A percentile compares a stretch with the other conserved stretches of the same genome.
Evolutionary conservation across 2,888 invertebrate species (phyloP).

Genomic region (Drosophila setosimentum): DNA sequence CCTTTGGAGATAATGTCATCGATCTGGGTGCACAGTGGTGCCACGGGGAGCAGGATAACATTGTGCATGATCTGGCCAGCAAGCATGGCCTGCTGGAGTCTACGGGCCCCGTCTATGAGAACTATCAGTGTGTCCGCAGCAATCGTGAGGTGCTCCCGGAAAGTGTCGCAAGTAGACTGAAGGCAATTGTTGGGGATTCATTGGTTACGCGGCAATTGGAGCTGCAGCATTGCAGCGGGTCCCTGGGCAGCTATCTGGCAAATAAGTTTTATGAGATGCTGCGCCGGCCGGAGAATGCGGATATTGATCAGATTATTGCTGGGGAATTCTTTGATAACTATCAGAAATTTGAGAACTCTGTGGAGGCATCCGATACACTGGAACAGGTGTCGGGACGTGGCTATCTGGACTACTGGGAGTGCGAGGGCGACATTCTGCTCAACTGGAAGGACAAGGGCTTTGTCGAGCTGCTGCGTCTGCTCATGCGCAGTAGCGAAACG

Average conservation of each 20-base stretch:
- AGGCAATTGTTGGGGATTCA: slow-evolving; percentile 85
- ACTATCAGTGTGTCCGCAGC: slow-evolving; percentile 83
- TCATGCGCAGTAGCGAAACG: slow-evolving; percentile 85
- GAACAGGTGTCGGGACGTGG: slow-evolving; percentile 89
- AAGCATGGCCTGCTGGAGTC: slow-evolving; percentile 82
- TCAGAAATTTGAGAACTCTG: slow-evolving; percentile 86
- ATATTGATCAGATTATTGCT: slow-evolving; percentile 85
- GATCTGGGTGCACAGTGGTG: slow-evolving; percentile 85
- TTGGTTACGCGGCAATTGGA: slow-evolving; percentile 82
- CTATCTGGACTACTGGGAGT: slow-evolving; percentile 88
- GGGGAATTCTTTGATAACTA: slow-evolving; percentile 88
- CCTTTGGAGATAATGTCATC: slow-evolving; percentile 86
- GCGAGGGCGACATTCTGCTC: slow-evolving; percentile 89
- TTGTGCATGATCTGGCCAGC: slow-evolving; percentile 81
- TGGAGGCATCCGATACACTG: slow-evolving; percentile 89
- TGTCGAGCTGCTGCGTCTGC: slow-evolving; percentile 88
- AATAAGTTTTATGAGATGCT: slow-evolving; percentile 82
- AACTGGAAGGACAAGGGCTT: slow-evolving; percentile 92
- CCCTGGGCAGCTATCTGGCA: slow-evolving; percentile 83
- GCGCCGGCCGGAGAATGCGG: slow-evolving; percentile 80
- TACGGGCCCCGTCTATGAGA: slow-evolving; percentile 82
- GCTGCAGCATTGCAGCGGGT: slow-evolving; percentile 80
- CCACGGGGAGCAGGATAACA: slow-evolving; percentile 85
- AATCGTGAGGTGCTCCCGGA: slow-evolving; percentile 84
- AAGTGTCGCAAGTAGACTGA: slow-evolving; percentile 83